Percentiles rank a stretch among this genome's conserved stretches.
Evolutionary conservation across 2,113 vertebrate species (phyloP).

Genomic region (Salminus brasiliensis): DNA sequence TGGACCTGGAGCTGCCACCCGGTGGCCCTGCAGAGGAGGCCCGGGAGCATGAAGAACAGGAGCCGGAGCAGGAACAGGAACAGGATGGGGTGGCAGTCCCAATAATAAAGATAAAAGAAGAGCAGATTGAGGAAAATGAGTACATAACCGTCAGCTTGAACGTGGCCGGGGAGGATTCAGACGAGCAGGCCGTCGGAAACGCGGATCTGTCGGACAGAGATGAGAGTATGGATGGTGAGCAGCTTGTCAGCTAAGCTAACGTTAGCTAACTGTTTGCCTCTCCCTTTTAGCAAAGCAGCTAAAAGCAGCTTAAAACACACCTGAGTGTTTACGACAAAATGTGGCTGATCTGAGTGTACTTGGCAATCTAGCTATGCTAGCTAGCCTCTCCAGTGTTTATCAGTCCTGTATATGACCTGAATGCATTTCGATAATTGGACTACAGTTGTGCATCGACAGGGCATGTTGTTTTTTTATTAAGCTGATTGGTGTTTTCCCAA

Average conservation of each 20-base stretch:
- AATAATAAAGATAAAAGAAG: conserved; percentile 46
- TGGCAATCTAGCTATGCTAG: too few relatives aligned
- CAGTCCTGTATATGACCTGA: too few relatives aligned
- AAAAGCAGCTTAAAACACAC: too few relatives aligned
- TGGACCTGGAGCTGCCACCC: conserved; percentile 1
- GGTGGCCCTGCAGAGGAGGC: conserved; percentile 24
- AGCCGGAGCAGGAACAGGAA: conserved; percentile 20
- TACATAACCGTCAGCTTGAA: conserved; percentile 38
- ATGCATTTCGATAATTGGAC: too few relatives aligned
- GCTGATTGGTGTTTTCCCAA: too few relatives aligned
- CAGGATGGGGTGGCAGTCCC: conserved; percentile 5
- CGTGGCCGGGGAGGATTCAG: conserved; percentile 21
- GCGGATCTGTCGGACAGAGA: conserved; percentile 16
- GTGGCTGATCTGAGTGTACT: too few relatives aligned
- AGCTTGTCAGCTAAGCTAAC: neutral
- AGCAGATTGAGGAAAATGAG: conserved; percentile 52
- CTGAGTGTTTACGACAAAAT: too few relatives aligned
- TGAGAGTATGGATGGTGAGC: conserved; percentile 44
- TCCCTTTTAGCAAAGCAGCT: neutral
- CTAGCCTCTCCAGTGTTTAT: too few relatives aligned
- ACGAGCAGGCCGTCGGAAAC: conserved; percentile 22
- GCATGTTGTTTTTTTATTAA: too few relatives aligned
- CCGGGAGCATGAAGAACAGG: conserved; percentile 40
- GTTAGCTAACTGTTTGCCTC: neutral
- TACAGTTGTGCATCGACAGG: too few relatives aligned